These are phyloP conservation scores for Drosophila albomicans DNA, from an alignment of 1,140 invertebrate species.

Conservation along the genomic window DNA sequence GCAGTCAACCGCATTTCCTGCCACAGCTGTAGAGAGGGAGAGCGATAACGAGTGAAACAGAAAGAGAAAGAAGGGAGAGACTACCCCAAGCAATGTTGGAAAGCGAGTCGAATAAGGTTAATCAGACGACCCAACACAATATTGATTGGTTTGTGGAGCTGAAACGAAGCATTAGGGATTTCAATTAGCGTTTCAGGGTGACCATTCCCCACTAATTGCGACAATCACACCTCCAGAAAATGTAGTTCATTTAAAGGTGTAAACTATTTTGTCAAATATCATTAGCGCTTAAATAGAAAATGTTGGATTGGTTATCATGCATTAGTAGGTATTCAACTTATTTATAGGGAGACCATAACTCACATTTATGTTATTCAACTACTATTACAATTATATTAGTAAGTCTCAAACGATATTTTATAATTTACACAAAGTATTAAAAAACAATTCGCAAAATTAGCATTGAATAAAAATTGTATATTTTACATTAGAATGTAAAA, in stretches of 20 bases:
- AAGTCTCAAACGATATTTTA: neutral
- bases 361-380: neutral
- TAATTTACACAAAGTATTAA: no score
- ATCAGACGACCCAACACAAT: slow-evolving; percentile 3
- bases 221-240: no score
- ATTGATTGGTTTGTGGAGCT: neutral
- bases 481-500: no score
- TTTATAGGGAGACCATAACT: neutral
- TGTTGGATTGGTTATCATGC: neutral
- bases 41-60: no score
- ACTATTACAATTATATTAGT: neutral
- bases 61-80: neutral
- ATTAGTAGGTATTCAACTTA: neutral
- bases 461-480: no score
- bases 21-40: neutral
- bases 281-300: no score
- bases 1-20: slow-evolving; percentile 15
- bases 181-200: neutral
- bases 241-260: no score
- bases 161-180: neutral
- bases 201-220: neutral
- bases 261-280: no score
- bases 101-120: slow-evolving; percentile 13
- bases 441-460: no score
- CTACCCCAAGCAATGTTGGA: slow-evolving; percentile 1